phyloP scores from a whole-genome alignment of 2,113 vertebrate genomes.

The Tangachromis dhanisi region DNA sequence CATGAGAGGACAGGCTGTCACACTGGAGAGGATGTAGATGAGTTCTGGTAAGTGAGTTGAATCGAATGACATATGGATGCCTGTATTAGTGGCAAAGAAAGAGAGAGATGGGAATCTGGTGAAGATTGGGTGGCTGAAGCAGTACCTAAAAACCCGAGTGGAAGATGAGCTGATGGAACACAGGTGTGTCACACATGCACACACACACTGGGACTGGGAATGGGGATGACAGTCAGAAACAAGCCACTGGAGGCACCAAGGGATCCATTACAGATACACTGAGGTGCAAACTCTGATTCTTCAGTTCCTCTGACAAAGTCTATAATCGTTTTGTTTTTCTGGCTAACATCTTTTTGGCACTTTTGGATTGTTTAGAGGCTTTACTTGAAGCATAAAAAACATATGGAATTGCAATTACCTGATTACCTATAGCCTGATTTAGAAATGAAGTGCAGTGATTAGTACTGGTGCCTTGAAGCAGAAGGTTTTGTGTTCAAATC shows the following conservation, averaged over 20 bases:
- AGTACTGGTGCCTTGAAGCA: neutral
- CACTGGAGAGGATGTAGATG: neutral
- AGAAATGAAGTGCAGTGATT: neutral
- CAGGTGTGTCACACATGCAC: neutral
- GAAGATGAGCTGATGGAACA: neutral
- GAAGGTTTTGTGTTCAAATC: neutral
- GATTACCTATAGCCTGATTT: neutral
- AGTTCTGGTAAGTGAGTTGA: neutral
- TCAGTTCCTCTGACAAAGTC: accelerated
- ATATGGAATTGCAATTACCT: neutral
- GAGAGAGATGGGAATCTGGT: neutral
- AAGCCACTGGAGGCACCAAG: neutral
- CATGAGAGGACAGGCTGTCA: neutral
- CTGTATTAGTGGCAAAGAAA: neutral
- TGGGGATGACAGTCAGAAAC: neutral
- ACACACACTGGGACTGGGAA: neutral
- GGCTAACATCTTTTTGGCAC: neutral
- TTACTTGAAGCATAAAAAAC: neutral
- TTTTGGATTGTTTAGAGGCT: accelerated
- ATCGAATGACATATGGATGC: neutral
- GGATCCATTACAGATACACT: neutral
- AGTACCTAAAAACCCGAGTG: neutral
- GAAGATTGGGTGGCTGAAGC: neutral
- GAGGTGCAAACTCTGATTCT: neutral
- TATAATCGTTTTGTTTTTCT: accelerated